Base-by-base conservation (phyloP, 2,888 invertebrate genomes). In the Torymus texanus region DNA sequence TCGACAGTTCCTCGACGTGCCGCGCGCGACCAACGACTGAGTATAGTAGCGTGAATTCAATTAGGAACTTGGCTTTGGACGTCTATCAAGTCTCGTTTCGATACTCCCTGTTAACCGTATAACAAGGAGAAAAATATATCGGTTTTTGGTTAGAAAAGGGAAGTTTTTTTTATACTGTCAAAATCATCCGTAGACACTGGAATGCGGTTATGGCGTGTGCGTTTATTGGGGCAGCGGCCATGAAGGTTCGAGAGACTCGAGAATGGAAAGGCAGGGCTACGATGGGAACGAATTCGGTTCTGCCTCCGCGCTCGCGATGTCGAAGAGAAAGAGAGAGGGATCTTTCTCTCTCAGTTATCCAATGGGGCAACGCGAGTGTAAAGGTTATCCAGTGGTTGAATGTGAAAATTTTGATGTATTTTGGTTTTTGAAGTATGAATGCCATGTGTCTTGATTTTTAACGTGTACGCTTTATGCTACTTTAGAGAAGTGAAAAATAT, bases 11-110 rank as follows among this genome's bases (percentile, higher is more conserved):
- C 84, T 83, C 85, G 86, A 83, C 85, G 85, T 84, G 84, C 21
- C 66, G 58, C 72, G 63, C 14, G 71, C 41, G 55, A 68, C 72
- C 85, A 88, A 86, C 87, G 88, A 87, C 88, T 88, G 86, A 89
- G 88, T 90, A 29, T 29, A 29, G 29, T 5, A 5, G 29, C 29
- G 88, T 88, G 87, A 89, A 90, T 89, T 90, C 88, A 89, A 90
- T 90, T 89, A 89, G 87, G 88, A 87, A 85, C 62, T 81, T 79
- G 51, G 87, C 84, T 88, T 87, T 85, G 85, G 88, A 86, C 87
- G 87, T 89, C 88, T 88, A 89, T 88, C 89, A 88, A 84, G 84
- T 84, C 88, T 88, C 87, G 87, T 89, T 89, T 88, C 84, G 85
- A 66, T 72, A 21, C 61, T 76, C 14, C 18, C 55, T 21, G 66